Evolutionary conservation across 2,888 invertebrate species (phyloP).

Genomic region (Agapetus fuscipes): DNA sequence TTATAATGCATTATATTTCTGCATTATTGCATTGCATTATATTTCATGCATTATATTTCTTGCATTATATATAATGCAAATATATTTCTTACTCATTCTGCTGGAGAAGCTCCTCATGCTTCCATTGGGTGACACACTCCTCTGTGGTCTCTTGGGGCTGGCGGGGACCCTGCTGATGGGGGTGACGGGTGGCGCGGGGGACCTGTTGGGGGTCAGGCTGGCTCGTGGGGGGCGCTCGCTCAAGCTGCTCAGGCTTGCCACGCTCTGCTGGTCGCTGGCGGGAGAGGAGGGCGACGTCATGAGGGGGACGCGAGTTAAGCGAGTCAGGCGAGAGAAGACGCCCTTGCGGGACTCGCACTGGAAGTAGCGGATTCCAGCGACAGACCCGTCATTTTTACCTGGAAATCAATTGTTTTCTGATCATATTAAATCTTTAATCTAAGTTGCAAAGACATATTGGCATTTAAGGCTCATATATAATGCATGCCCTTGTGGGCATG

Average conservation of each 20-base stretch:
- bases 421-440: too few species aligned
- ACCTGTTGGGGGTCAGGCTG: constrained; percentile 24
- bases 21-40: too few species aligned
- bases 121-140: constrained; percentile 41
- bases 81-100: constrained; percentile 45
- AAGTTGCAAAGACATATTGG: background rate
- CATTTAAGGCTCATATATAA: too few species aligned
- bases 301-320: constrained; percentile 67
- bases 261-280: constrained; percentile 34
- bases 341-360: constrained; percentile 88
- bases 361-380: constrained; percentile 86
- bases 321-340: constrained; percentile 84
- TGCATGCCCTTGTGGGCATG: too few species aligned
- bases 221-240: constrained; percentile 26
- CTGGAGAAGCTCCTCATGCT: constrained; percentile 45
- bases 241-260: constrained; percentile 27
- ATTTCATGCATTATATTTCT: too few species aligned
- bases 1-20: too few species aligned
- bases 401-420: constrained; percentile 23
- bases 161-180: constrained; percentile 34
- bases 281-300: constrained; percentile 41
- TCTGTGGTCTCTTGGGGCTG: constrained; percentile 34
- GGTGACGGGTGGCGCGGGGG: constrained; percentile 19
- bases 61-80: too few species aligned
- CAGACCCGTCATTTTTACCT: constrained; percentile 97